Base-by-base conservation (phyloP, 2,888 invertebrate species). In the Calliphora vomitoria region DNA sequence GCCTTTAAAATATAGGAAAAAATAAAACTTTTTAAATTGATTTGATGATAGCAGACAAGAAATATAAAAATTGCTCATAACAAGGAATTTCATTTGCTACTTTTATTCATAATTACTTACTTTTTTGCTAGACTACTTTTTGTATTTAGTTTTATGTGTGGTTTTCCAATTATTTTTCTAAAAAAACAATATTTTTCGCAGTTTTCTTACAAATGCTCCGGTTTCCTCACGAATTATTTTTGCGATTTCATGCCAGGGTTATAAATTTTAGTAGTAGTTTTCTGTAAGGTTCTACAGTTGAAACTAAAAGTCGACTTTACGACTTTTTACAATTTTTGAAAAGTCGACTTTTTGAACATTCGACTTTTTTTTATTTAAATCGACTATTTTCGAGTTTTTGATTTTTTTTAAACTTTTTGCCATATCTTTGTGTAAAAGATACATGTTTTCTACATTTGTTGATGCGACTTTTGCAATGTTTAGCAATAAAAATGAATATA, bases 211-310 rank as follows among this genome's bases (percentile, higher is more conserved):
- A 35, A 79, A 60, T 84, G 81, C 87, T 81, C 76, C 55, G 74
- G 69, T 74, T 53, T 58, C 20, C 38, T 69, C 31, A 58, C 44
- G 10, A 87, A 84, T 72, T 87, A 78, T 72, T 72, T 84, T 82
- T 87, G 84, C 84, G 38, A 78, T 87, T 87, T 87, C 87, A 87
- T 87, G 50, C 87, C 87, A 74, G 35, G n/a, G 84, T 87, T 84
- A 84, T 25, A 47, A 53, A 74, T 31, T 68, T 50, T 62, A 2
- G 84, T 31, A 82, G 0, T 18, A 15, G 25, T 1, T 25, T 25
- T 25, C n/a, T n/a, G n/a, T 25, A 25, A 2, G 25, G 25, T 25
- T 25, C 25, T 25, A 25, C 25, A n/a, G n/a, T n/a, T n/a, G n/a
- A n/a, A n/a, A n/a, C n/a, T n/a, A n/a, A n/a, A n/a, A n/a, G n/a